Conservation (phyloP, 2,888 invertebrate species). For the Drosophila formosana region DNA sequence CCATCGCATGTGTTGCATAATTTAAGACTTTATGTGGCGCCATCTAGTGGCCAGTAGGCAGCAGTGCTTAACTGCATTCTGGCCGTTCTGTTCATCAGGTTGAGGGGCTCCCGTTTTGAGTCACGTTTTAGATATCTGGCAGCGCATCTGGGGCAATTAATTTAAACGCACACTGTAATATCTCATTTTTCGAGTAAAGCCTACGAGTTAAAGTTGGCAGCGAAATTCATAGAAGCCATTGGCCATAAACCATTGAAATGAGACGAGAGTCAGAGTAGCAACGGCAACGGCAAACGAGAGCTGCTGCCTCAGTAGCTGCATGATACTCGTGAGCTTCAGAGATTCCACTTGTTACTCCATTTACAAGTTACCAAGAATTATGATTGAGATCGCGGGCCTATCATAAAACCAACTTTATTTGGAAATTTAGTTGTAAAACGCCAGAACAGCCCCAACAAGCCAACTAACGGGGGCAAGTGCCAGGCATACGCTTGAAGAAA, state of each 20-base stretch:
- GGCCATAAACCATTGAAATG: conserved; percentile 67
- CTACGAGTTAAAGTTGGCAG: conserved; percentile 40
- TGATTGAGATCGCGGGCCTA: conserved; percentile 79
- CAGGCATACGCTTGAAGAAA: conserved; percentile 60
- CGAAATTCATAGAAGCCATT: conserved; percentile 70
- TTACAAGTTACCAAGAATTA: conserved; percentile 79
- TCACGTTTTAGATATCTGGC: conserved; percentile 64
- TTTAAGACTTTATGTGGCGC: conserved; percentile 49
- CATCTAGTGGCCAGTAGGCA: conserved; percentile 36
- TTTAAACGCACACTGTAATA: conserved; percentile 75
- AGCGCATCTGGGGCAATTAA: conserved; percentile 72
- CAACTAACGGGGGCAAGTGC: conserved; percentile 63
- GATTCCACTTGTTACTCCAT: conserved; percentile 81
- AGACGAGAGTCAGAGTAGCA: conserved; percentile 21
- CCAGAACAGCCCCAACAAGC: not conserved
- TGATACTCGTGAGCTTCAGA: conserved; percentile 29
- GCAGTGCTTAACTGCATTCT: conserved; percentile 24
- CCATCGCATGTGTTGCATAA: conserved; percentile 17
- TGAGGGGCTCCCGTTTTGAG: conserved; percentile 58
- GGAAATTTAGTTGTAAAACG: conserved; percentile 72
- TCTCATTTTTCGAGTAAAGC: conserved; percentile 69
- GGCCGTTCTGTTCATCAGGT: conserved; percentile 38
- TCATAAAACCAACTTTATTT: conserved; percentile 71
- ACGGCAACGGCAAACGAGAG: conserved; percentile 19
- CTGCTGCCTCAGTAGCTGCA: conserved; percentile 19